Conservation (phyloP, 2,888 invertebrate genomes). For the Cremastinae sp. region DNA sequence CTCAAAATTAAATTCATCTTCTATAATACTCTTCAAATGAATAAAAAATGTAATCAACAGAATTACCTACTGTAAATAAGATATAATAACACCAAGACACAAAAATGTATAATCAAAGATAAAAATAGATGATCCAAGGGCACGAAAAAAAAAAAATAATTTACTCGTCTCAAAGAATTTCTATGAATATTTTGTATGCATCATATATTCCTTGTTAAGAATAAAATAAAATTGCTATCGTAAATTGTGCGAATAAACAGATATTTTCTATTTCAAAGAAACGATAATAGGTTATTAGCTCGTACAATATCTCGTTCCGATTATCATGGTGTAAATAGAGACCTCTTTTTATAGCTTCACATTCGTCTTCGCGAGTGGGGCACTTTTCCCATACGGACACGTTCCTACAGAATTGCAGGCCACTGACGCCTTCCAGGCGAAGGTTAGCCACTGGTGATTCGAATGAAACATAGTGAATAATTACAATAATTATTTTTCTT, state of each 20-base stretch:
- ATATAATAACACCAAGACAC: too few species aligned
- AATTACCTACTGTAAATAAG: too few species aligned
- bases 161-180: too few species aligned
- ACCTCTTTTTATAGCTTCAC: conserved; percentile 1
- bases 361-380: conserved; percentile 1
- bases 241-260: conserved; percentile 1
- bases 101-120: too few species aligned
- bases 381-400: conserved; percentile 23
- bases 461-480: conserved; percentile 35
- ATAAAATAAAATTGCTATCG: conserved; percentile 9
- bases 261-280: conserved; percentile 3
- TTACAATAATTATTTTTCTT: conserved; percentile 18
- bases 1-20: too few species aligned
- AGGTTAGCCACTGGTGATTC: conserved; percentile 56
- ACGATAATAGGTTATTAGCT: conserved; percentile 15
- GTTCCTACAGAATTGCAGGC: conserved; percentile 56
- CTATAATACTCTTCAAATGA: too few species aligned
- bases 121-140: too few species aligned
- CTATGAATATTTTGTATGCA: neutral
- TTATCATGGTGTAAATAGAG: conserved; percentile 25
- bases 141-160: too few species aligned
- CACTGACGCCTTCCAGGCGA: conserved; percentile 44
- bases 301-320: conserved; percentile 31
- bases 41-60: too few species aligned
- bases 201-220: neutral